Conservation (phyloP, 1,140 invertebrate species). For the Ptiloglossa arizonensis region DNA sequence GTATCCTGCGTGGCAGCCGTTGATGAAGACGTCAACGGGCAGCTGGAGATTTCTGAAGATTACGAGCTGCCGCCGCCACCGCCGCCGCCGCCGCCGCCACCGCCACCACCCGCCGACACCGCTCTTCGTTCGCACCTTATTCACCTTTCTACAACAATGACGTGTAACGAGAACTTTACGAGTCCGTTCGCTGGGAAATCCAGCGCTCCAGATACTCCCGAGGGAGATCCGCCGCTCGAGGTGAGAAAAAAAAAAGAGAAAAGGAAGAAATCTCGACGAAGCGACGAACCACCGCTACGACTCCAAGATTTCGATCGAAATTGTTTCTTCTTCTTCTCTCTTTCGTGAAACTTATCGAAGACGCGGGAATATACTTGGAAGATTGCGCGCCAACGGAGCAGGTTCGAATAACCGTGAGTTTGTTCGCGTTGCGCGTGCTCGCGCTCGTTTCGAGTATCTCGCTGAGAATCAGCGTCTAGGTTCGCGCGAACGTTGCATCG, state of each 20-base stretch:
- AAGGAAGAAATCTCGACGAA: background rate
- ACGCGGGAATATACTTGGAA: too few species aligned
- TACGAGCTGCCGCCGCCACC: too few species aligned
- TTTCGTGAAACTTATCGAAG: too few species aligned
- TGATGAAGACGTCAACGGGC: slow-evolving; percentile 63
- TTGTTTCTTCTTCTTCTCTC: background rate
- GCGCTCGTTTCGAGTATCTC: background rate
- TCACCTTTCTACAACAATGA: slow-evolving; percentile 58
- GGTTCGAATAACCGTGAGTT: too few species aligned
- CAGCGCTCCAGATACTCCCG: slow-evolving; percentile 28
- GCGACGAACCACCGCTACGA: background rate
- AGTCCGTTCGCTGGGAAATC: slow-evolving; percentile 29
- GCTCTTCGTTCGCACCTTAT: slow-evolving; percentile 53
- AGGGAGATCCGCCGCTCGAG: too few species aligned
- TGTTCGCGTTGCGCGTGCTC: background rate
- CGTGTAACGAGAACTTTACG: slow-evolving; percentile 64
- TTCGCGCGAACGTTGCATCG: slow-evolving; percentile 16
- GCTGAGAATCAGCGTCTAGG: background rate
- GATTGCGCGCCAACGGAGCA: too few species aligned
- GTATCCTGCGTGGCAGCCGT: slow-evolving; percentile 47
- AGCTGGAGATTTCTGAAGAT: slow-evolving; percentile 61
- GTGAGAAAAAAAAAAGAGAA: too few species aligned
- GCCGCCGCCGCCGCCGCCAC: too few species aligned
- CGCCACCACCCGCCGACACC: slow-evolving; percentile 54
- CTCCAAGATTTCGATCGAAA: background rate